phyloP scores from a whole-genome alignment of 1,140 invertebrate species.

The Atta colombica region DNA sequence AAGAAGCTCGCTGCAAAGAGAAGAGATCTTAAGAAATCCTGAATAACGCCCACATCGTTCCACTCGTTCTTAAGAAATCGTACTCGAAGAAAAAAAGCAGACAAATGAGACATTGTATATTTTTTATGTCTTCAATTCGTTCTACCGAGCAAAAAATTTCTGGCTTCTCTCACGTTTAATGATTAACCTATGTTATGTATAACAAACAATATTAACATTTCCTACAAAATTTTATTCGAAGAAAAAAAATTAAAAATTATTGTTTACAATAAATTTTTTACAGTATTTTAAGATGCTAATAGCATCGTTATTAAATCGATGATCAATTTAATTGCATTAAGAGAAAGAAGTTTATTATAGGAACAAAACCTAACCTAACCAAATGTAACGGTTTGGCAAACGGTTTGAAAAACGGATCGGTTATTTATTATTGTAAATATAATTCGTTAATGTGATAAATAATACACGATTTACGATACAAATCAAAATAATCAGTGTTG shows the following conservation, averaged over 20 bases:
- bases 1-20: slow-evolving; percentile 21
- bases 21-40: slow-evolving; percentile 11
- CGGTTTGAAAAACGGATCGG: too few species aligned
- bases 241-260: neutral
- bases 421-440: too few species aligned
- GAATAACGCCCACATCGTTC: slow-evolving; percentile 10
- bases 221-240: neutral
- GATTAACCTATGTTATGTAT: neutral
- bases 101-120: slow-evolving; percentile 3
- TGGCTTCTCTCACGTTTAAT: slow-evolving; percentile 31
- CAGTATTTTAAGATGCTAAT: too few species aligned
- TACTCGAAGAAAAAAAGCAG: slow-evolving; percentile 31
- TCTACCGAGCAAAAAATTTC: neutral
- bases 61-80: slow-evolving; percentile 17
- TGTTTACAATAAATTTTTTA: too few species aligned
- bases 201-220: neutral
- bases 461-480: too few species aligned
- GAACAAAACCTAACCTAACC: too few species aligned
- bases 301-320: too few species aligned
- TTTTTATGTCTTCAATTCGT: slow-evolving; percentile 24
- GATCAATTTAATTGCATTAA: too few species aligned
- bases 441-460: too few species aligned
- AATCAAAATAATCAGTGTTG: too few species aligned
- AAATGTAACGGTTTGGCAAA: too few species aligned
- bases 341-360: too few species aligned